Percentiles rank a stretch among this genome's conserved stretches.
phyloP scores from a whole-genome alignment of 1,140 invertebrate species.

The Reticulitermes speratus region DNA sequence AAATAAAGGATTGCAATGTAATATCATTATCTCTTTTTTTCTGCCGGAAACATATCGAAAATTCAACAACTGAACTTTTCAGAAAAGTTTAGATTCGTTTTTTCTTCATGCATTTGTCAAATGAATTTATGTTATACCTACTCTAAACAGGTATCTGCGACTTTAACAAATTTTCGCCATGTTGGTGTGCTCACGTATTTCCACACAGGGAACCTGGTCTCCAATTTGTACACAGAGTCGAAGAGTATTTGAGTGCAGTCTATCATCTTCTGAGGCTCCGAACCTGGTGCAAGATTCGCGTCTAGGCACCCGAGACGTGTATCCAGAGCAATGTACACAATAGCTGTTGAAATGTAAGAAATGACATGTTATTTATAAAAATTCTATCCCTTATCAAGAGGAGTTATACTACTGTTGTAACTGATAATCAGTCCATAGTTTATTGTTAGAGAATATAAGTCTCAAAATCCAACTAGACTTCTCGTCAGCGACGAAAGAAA shows the following conservation, averaged over 20 bases:
- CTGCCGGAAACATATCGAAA: too few species aligned
- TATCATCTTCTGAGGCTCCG: constrained; percentile 59
- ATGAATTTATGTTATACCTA: constrained; percentile 31
- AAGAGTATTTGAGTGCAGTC: constrained; percentile 61
- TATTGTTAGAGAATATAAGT: too few species aligned
- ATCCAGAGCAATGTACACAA: constrained; percentile 66
- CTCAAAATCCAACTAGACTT: too few species aligned
- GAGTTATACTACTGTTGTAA: too few species aligned
- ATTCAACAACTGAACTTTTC: too few species aligned
- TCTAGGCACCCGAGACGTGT: constrained; percentile 61
- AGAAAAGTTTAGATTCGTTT: too few species aligned
- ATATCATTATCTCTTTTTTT: too few species aligned
- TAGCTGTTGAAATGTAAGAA: constrained; percentile 45
- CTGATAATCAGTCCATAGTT: too few species aligned
- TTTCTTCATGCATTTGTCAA: too few species aligned
- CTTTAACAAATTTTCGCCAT: constrained; percentile 53
- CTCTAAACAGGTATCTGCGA: constrained; percentile 45
- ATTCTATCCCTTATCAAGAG: too few species aligned
- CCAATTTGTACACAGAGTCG: constrained; percentile 55
- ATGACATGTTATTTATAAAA: not conserved
- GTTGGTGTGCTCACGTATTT: constrained; percentile 56
- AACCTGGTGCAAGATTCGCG: constrained; percentile 50
- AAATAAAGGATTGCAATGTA: too few species aligned
- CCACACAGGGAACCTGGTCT: constrained; percentile 62
- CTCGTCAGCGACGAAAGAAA: too few species aligned